phyloP scores from a whole-genome alignment of 2,888 invertebrate genomes.

The Leucophora obtusa region DNA sequence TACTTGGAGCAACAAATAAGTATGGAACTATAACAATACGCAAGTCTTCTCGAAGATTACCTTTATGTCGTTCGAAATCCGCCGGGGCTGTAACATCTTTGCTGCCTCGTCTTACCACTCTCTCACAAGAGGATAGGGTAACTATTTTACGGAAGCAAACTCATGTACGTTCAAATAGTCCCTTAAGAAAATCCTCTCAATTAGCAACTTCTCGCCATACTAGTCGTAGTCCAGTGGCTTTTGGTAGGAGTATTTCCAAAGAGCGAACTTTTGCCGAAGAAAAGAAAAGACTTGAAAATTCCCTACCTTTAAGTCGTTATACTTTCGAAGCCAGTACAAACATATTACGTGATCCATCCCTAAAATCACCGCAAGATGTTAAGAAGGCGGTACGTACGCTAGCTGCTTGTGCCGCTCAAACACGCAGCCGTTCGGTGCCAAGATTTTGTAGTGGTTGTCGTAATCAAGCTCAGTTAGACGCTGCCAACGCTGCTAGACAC shows the following conservation, averaged over 20 bases:
- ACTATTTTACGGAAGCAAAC: conserved; percentile 71
- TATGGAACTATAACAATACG: conserved; percentile 77
- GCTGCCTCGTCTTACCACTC: conserved; percentile 41
- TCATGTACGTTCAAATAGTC: conserved; percentile 74
- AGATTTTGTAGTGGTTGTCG: conserved; percentile 65
- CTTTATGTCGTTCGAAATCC: conserved; percentile 76
- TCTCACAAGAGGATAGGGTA: conserved; percentile 59
- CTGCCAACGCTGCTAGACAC: conserved; percentile 38
- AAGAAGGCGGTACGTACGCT: conserved; percentile 79
- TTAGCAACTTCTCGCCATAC: conserved; percentile 71
- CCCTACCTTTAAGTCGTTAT: conserved; percentile 73
- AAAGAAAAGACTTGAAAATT: conserved; percentile 79
- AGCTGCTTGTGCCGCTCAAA: conserved; percentile 71
- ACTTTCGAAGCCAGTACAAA: conserved; percentile 78
- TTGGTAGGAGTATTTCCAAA: conserved; percentile 79
- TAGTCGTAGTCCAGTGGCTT: conserved; percentile 79
- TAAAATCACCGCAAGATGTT: conserved; percentile 82
- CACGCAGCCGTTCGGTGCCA: conserved; percentile 77
- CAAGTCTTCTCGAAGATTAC: conserved; percentile 69
- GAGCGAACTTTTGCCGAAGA: conserved; percentile 82
- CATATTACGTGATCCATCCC: conserved; percentile 79
- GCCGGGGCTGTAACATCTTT: conserved; percentile 74
- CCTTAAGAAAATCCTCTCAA: conserved; percentile 59
- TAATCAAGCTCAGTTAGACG: conserved; percentile 47
- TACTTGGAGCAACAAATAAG: conserved; percentile 70